Evolutionary conservation across 2,113 vertebrate species (phyloP).

Genomic region (Arvicanthis niloticus): DNA sequence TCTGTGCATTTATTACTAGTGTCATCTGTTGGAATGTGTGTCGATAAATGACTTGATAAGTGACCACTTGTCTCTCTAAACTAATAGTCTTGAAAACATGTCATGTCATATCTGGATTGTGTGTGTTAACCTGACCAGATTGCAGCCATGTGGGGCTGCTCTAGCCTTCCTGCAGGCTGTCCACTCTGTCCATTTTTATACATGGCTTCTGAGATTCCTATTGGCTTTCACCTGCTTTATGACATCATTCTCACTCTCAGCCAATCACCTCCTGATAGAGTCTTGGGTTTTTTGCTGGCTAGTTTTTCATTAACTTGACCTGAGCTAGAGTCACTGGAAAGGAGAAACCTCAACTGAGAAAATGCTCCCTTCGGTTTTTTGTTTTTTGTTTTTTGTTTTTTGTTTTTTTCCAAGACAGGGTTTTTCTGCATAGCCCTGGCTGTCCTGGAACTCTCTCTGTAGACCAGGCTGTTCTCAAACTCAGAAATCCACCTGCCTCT

Average conservation of each 20-base stretch:
- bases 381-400: too few relatives aligned
- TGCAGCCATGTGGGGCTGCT: neutral
- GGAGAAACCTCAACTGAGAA: too few relatives aligned
- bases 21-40: rapidly evolving
- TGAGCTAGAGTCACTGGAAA: too few relatives aligned
- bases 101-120: neutral
- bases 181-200: neutral
- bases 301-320: too few relatives aligned
- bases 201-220: neutral
- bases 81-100: neutral
- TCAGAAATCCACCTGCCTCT: too few relatives aligned
- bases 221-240: slow-evolving; percentile 29
- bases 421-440: too few relatives aligned
- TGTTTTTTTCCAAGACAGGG: too few relatives aligned
- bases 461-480: too few relatives aligned
- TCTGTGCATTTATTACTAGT: too few relatives aligned
- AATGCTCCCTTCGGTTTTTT: too few relatives aligned
- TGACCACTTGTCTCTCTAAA: neutral
- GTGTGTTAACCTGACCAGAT: neutral
- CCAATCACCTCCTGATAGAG: slow-evolving; percentile 16
- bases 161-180: neutral
- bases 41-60: neutral
- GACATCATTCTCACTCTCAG: slow-evolving; percentile 60
- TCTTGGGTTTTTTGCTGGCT: slow-evolving; percentile 33
- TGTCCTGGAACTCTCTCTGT: too few relatives aligned